Evolutionary conservation across 2,888 invertebrate genomes (phyloP).

Genomic region (Phortica magna): DNA sequence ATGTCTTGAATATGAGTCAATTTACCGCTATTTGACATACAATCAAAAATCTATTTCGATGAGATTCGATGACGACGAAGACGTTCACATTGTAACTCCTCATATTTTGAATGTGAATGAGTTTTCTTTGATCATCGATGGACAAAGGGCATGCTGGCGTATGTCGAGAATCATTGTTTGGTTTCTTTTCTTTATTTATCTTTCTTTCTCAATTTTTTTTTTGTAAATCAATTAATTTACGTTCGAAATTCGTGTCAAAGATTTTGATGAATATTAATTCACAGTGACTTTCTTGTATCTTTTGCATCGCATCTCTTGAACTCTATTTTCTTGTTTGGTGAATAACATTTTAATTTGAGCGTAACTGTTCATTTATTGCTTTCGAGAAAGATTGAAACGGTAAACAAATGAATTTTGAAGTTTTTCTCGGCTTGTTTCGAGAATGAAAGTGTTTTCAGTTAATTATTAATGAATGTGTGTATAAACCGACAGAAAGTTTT

Average conservation of each 20-base stretch:
- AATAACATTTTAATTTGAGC: conserved; percentile 37
- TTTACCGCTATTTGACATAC: conserved; percentile 73
- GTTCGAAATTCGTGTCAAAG: conserved; percentile 61
- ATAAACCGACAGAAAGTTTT: conserved; percentile 3
- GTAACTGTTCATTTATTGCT: conserved; percentile 60
- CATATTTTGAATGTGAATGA: too few relatives aligned
- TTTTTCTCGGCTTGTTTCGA: conserved; percentile 4
- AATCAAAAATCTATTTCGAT: conserved; percentile 62
- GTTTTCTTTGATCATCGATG: too few relatives aligned
- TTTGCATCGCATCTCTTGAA: conserved; percentile 23
- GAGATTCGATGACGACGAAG: conserved; percentile 59
- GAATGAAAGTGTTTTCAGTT: conserved; percentile 16
- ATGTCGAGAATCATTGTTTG: conserved; percentile 9
- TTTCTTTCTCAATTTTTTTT: conserved; percentile 44
- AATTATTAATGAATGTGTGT: background rate
- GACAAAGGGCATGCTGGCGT: background rate
- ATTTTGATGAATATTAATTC: conserved; percentile 56
- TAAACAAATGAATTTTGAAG: conserved; percentile 49
- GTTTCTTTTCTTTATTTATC: conserved; percentile 40
- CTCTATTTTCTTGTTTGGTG: background rate
- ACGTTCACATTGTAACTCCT: too few relatives aligned
- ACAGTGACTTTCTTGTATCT: background rate
- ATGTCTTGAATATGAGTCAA: conserved; percentile 57
- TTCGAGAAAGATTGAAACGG: conserved; percentile 65
- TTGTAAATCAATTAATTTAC: conserved; percentile 65